These are phyloP conservation scores for Neosilurus mollespiculum DNA, from an alignment of 2,797 vertebrate genomes.

Conservation along the genomic window DNA sequence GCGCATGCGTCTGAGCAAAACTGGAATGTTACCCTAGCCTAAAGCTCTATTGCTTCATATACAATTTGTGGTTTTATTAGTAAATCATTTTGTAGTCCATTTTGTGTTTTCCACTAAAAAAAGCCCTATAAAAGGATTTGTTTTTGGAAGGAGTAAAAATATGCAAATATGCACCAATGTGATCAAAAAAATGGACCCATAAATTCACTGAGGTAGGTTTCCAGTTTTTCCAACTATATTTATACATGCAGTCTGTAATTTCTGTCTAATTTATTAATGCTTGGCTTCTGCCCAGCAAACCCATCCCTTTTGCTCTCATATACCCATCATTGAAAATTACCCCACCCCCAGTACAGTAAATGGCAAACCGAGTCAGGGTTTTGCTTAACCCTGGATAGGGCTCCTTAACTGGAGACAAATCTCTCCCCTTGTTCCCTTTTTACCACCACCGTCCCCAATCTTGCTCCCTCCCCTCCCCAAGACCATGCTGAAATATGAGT, in stretches of 20 bases:
- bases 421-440: constrained; percentile 52
- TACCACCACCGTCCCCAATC: constrained; percentile 52
- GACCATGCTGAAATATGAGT: constrained; percentile 98
- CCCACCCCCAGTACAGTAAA: constrained; percentile 66
- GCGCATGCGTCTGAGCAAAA: constrained; percentile 77
- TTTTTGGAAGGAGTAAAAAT: constrained; percentile 70
- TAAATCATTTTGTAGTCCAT: constrained; percentile 65
- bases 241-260: constrained; percentile 65
- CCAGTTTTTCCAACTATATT: constrained; percentile 73
- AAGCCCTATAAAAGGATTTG: constrained; percentile 61
- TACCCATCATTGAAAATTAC: constrained; percentile 62
- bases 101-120: constrained; percentile 62
- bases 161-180: constrained; percentile 65
- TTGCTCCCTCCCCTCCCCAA: constrained; percentile 71
- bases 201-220: constrained; percentile 85
- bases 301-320: constrained; percentile 56
- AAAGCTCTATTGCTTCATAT: constrained; percentile 63
- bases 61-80: constrained; percentile 73
- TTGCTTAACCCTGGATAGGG: constrained; percentile 79
- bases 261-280: constrained; percentile 60
- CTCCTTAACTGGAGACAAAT: constrained; percentile 59
- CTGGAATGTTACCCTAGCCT: constrained; percentile 72
- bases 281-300: constrained; percentile 51
- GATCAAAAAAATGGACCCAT: constrained; percentile 80
- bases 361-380: constrained; percentile 75